Base-by-base conservation (phyloP, 2,888 invertebrate genomes). In the Tetramorium bicarinatum region DNA sequence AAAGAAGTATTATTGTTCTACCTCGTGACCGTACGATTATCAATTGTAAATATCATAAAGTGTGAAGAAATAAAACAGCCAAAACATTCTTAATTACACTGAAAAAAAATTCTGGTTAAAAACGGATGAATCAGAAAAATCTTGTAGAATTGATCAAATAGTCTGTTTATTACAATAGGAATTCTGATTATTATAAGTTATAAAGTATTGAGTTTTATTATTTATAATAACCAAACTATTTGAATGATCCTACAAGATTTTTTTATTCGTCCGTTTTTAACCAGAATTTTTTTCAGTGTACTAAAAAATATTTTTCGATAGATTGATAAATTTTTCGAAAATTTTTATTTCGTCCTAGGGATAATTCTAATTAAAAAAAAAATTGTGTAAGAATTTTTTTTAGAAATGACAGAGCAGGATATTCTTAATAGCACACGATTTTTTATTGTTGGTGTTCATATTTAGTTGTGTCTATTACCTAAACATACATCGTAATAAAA, bases 1-100 rank as follows among this genome's bases (percentile, higher is more conserved):
- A 38, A 66, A 41, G 54, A 52, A 41, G 38, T 13, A 1, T 41
- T n/a, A 52, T 77, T 66, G 76, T 76, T 64, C 8, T n/a, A 13
- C 18, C 34, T 11, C 13, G 25, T 34, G 44, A 1, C n/a, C 13
- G 21, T 64, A 41, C 21, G 25, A 41, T 64, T 67, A 67, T 76
- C 54, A 67, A 29, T 54, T 15, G 8, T 47, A 25, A 41, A 41
- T 13, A 7, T n/a, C 9, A 49, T 52, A 8, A 76, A n/a, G 1
- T n/a, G 8, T 21, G 34, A 15, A 18, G 25, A 66, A 66, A 6
- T 54, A 29, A 8, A 54, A 67, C 18, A 41, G 7, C 13, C 8
- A 9, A 41, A 13, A n/a, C 0, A 41, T 38, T 49, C 29, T 29
- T 29, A 2, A 67, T 67, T 13, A 18, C 15, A 6, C 4, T 34